Evolutionary conservation across 2,797 vertebrate genomes (phyloP).

Genomic region (Lemur catta): DNA sequence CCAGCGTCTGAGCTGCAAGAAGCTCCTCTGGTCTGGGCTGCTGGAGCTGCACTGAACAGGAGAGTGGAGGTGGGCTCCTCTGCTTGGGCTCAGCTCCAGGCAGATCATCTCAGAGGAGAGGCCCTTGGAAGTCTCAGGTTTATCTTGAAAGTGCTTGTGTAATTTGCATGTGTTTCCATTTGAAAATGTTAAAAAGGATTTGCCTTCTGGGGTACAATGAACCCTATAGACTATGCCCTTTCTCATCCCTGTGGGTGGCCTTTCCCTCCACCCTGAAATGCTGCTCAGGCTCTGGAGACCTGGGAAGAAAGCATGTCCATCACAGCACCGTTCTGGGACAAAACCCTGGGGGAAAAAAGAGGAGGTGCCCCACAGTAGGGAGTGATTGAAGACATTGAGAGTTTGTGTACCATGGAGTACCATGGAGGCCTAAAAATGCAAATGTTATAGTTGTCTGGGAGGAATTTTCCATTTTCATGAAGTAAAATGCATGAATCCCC

Average conservation of each 20-base stretch:
- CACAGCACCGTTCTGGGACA: too few species aligned
- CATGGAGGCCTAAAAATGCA: not conserved
- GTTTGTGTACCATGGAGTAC: rapidly evolving
- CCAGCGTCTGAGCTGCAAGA: not conserved
- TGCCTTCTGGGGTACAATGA: too few species aligned
- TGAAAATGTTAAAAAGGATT: too few species aligned
- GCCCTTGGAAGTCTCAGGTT: not conserved
- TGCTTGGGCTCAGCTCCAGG: not conserved
- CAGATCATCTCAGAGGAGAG: not conserved
- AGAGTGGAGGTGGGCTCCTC: rapidly evolving
- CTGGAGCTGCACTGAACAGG: not conserved
- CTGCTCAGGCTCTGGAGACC: not conserved
- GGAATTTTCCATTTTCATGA: not conserved
- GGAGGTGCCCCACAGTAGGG: too few species aligned
- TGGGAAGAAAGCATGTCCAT: not conserved
- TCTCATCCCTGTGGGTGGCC: rapidly evolving
- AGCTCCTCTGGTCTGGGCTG: too few species aligned
- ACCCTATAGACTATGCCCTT: too few species aligned
- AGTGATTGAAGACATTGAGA: not conserved
- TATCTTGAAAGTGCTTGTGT: not conserved
- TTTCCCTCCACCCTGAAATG: not conserved
- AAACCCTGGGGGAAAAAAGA: not conserved
- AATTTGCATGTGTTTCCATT: too few species aligned
- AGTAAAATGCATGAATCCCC: not conserved
- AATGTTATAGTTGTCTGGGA: not conserved